A percentile compares a stretch with the other conserved stretches of the same genome.
Conservation (phyloP, 2,797 vertebrate genomes). For the Danio kyathit region DNA sequence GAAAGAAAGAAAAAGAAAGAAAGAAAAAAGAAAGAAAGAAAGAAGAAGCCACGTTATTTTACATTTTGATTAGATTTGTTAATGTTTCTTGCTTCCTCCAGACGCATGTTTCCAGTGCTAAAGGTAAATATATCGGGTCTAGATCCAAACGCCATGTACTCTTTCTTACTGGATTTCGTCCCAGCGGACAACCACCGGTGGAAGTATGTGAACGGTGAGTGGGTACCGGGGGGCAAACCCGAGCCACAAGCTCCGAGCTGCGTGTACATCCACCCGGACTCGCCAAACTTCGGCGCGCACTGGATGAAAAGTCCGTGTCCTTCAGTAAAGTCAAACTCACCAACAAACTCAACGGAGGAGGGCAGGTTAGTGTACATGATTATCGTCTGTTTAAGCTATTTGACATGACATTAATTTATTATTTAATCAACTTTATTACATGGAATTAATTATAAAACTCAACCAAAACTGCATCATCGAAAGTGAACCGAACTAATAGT, state of each 20-base stretch:
- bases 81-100: slow-evolving; percentile 34
- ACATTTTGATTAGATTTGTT: neutral
- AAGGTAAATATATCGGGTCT: slow-evolving; percentile 80
- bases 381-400: too few species aligned
- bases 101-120: slow-evolving; percentile 84
- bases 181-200: slow-evolving; percentile 84
- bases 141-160: slow-evolving; percentile 86
- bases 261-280: slow-evolving; percentile 86
- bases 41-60: too few species aligned
- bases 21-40: too few species aligned
- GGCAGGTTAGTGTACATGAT: slow-evolving; percentile 74
- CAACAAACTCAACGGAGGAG: slow-evolving; percentile 85
- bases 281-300: slow-evolving; percentile 85
- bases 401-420: neutral
- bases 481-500: too few species aligned
- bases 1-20: too few species aligned
- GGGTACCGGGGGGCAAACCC: slow-evolving; percentile 84
- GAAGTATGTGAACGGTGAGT: slow-evolving; percentile 88
- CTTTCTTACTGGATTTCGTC: slow-evolving; percentile 82
- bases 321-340: slow-evolving; percentile 87
- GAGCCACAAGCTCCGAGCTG: slow-evolving; percentile 85
- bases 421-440: too few species aligned
- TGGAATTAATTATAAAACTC: too few species aligned
- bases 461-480: too few species aligned
- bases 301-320: slow-evolving; percentile 86